Conservation (phyloP, 2,888 invertebrate species). For the Scelioninae gen. 1 region DNA sequence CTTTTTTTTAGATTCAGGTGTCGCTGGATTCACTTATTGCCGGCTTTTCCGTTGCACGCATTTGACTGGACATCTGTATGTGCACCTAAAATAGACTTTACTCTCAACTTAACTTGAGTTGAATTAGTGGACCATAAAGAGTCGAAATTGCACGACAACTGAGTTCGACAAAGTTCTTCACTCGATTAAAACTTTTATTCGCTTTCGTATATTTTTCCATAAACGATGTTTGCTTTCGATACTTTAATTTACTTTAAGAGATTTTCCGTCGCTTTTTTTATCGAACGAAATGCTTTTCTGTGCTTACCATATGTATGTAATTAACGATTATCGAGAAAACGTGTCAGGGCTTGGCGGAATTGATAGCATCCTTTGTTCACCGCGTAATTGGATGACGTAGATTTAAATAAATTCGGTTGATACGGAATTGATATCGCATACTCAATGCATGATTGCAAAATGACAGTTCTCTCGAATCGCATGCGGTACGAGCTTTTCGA, state of each 20-base stretch:
- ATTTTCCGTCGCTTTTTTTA: background rate
- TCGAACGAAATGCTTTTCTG: background rate
- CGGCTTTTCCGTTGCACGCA: constrained; percentile 1
- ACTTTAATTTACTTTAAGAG: constrained; percentile 7
- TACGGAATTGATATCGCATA: background rate
- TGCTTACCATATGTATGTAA: no score
- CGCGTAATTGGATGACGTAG: constrained; percentile 9
- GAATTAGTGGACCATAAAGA: constrained; percentile 28
- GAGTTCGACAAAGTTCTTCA: constrained; percentile 26
- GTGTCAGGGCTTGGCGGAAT: no score
- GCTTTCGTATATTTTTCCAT: constrained; percentile 6
- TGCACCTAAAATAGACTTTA: constrained; percentile 13
- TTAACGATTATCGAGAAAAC: constrained; percentile 8
- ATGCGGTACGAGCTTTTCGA: background rate
- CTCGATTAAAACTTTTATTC: constrained; percentile 15
- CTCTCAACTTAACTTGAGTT: constrained; percentile 17
- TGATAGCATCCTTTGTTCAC: background rate
- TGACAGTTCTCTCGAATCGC: constrained; percentile 10
- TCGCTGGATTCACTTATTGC: no score
- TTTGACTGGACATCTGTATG: constrained; percentile 8
- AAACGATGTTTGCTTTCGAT: background rate
- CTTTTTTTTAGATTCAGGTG: no score
- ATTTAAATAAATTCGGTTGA: constrained; percentile 9
- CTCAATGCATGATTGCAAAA: constrained; percentile 7
- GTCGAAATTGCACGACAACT: constrained; percentile 11